phyloP scores from a whole-genome alignment of 2,888 invertebrate species.

The Plusia festucae region DNA sequence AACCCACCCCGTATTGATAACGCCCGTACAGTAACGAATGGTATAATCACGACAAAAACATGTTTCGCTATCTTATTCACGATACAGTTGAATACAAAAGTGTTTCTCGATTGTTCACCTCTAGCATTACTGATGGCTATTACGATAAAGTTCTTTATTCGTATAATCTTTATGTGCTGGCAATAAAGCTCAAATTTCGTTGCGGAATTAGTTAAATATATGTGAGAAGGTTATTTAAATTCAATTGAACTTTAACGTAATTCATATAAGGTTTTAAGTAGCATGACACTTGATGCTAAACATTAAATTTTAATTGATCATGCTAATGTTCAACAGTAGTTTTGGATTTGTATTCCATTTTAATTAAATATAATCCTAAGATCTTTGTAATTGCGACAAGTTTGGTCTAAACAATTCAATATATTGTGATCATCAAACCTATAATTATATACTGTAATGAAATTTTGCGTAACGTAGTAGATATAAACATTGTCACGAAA shows the following conservation, averaged over 20 bases:
- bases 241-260: conserved; percentile 23
- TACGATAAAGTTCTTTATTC: neutral
- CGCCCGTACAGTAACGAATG: conserved; percentile 48
- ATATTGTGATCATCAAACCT: neutral
- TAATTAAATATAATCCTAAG: neutral
- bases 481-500: no score
- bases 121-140: conserved; percentile 8
- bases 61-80: conserved; percentile 48
- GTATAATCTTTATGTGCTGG: conserved; percentile 17
- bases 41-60: conserved; percentile 52
- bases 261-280: conserved; percentile 22
- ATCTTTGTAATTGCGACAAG: neutral
- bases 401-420: neutral
- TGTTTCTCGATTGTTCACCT: conserved; percentile 38
- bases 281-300: conserved; percentile 21
- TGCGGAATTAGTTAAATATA: neutral
- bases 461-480: no score
- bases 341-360: conserved; percentile 18
- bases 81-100: conserved; percentile 47
- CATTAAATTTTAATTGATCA: conserved; percentile 12
- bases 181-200: conserved; percentile 30
- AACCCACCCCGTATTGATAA: conserved; percentile 49
- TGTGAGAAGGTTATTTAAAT: conserved; percentile 28
- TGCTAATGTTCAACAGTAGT: conserved; percentile 5
- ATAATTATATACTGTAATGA: no score